A percentile compares a stretch with the other conserved stretches of the same genome.
These are phyloP conservation scores for Pangasius djambal DNA, from an alignment of 2,797 vertebrate species.

Conservation along the genomic window DNA sequence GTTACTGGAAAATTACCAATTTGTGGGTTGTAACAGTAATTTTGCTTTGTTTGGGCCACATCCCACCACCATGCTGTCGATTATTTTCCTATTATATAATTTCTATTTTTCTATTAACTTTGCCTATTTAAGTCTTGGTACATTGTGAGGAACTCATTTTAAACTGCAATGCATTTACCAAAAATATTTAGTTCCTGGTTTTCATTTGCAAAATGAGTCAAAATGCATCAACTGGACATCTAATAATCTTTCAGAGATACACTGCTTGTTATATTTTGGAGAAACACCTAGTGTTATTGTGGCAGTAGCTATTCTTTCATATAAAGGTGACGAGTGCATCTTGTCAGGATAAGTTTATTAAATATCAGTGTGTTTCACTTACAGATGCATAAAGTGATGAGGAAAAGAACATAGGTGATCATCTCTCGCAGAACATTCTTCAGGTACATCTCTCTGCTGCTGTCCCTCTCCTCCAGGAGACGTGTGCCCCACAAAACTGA, in stretches of 20 bases:
- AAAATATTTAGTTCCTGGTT: neutral
- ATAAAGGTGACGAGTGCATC: neutral
- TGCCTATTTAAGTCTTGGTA: neutral
- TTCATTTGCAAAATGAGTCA: neutral
- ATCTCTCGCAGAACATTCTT: conserved; percentile 89
- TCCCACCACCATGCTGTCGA: neutral
- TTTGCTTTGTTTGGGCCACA: neutral
- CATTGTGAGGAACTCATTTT: neutral
- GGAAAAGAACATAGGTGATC: conserved; percentile 87
- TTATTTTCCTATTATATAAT: neutral
- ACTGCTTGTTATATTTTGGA: neutral
- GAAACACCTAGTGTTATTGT: neutral
- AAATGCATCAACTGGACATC: neutral
- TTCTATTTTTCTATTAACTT: neutral
- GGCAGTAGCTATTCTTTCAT: neutral
- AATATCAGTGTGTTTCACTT: conserved; percentile 69
- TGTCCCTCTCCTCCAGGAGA: conserved; percentile 88
- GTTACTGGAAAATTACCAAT: neutral
- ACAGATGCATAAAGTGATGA: conserved; percentile 89
- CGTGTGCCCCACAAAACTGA: conserved; percentile 95
- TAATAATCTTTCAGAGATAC: neutral
- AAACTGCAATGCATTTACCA: neutral
- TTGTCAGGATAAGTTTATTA: neutral
- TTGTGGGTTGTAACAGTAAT: neutral
- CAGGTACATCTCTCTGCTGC: conserved; percentile 89